phyloP scores from a whole-genome alignment of 1,140 invertebrate genomes.

The Phymastichus coffea region DNA sequence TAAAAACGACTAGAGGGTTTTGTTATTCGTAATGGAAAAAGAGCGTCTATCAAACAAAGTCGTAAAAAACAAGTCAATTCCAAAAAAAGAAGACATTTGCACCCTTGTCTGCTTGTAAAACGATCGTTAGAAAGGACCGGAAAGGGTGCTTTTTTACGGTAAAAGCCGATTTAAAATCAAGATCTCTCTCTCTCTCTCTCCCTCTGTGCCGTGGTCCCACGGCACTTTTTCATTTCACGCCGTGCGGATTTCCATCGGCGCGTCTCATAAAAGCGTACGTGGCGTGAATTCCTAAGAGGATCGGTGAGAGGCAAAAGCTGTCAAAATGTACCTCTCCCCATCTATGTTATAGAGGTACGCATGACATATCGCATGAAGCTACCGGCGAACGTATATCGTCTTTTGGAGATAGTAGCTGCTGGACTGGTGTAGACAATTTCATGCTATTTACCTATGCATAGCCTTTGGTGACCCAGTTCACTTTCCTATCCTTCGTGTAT shows the following conservation, averaged over 20 bases:
- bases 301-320: no score
- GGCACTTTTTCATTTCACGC: constrained; percentile 25
- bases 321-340: constrained; percentile 1
- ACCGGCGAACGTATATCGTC: constrained; percentile 20
- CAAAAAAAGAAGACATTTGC: no score
- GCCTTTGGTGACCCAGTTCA: constrained; percentile 13
- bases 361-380: background rate
- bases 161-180: constrained; percentile 24
- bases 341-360: no score
- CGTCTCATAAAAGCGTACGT: constrained; percentile 14
- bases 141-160: no score
- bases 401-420: no score
- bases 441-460: constrained; percentile 35
- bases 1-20: no score
- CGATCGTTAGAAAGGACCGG: constrained; percentile 10
- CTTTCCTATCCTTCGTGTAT: no score
- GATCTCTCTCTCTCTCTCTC: background rate
- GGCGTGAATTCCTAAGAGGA: constrained; percentile 1
- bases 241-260: constrained; percentile 12
- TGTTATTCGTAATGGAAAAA: no score
- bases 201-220: no score
- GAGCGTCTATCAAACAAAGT: no score
- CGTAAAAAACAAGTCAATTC: no score
- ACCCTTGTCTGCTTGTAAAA: no score
- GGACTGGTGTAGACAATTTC: constrained; percentile 27